Base-by-base conservation (phyloP, 2,113 vertebrate genomes). In the Eulacestoma nigropectus region DNA sequence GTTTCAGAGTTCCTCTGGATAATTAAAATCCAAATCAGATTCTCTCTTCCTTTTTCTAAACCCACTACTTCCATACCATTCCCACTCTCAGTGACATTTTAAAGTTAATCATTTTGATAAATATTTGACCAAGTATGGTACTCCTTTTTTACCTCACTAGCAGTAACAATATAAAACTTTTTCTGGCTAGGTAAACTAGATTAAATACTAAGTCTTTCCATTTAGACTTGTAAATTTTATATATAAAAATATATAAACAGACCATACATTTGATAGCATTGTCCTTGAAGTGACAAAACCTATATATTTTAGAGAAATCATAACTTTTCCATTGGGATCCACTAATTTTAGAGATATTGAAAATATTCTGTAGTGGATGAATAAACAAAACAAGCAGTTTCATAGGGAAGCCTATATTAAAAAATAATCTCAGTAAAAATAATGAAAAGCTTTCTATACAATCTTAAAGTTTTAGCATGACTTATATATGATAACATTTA, bases 281-380 rank as follows among this genome's bases (percentile, higher is more conserved):
- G 33, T 47, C 21, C 25, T 70, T 80, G 33, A 70, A 50, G 13
- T 42, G 11, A 46, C 37, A 90, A 89, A 73, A 41, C 0, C 4
- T 8, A 15, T 21, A 59, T 6, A 33, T 78, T 39, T 12, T 59
- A 56, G 4, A 60, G 17, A 69, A 84, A 91, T 6, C 0, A 0
- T 35, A 73, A 42, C 25, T 78, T 91, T 86, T 84, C 23, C 27
- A 55, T 10, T 11, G 59, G 10, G 14, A 55, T 73, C 37, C 15
- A 46, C 4, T 53, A 19, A 32, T 73, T 88, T 86, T 52, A 76
- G 35, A 90, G 39, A 69, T 62, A 76, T 4, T 70, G 35, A 64
- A 82, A 68, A 13, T 64, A 29, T 50, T 60, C 22, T 39, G 1
- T 13, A 64, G 49, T 10, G 10, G 19, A 44, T 65, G 19, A 91